These are phyloP conservation scores for Parotocinclus haroldoi DNA, from an alignment of 2,797 vertebrate species.

Conservation along the genomic window DNA sequence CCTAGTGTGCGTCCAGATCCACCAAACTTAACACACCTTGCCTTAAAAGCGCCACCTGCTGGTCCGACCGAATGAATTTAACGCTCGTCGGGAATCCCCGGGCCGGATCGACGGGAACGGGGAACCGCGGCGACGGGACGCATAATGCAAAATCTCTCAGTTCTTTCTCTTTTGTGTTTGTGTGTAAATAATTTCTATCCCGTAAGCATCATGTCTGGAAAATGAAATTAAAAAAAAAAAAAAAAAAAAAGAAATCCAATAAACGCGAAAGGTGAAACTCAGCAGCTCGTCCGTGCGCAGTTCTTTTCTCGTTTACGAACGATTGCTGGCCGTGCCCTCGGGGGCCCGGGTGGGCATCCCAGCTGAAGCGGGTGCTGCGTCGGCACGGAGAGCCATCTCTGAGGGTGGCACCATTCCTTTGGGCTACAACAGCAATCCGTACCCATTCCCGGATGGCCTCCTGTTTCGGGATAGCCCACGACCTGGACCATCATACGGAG, in stretches of 20 bases:
- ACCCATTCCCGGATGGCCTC: too few species aligned
- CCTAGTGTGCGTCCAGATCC: slow-evolving; percentile 73
- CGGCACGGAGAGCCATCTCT: too few species aligned
- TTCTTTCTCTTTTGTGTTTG: slow-evolving; percentile 76
- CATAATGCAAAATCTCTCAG: slow-evolving; percentile 73
- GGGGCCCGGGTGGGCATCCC: too few species aligned
- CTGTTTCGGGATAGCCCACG: too few species aligned
- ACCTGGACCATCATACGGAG: too few species aligned
- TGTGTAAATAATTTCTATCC: slow-evolving; percentile 82
- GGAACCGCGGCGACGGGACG: slow-evolving; percentile 75
- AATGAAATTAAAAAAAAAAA: slow-evolving; percentile 56
- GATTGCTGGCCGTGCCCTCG: too few species aligned
- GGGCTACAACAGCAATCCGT: too few species aligned
- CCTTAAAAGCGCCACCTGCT: slow-evolving; percentile 77
- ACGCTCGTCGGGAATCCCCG: slow-evolving; percentile 72
- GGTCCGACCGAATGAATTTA: slow-evolving; percentile 78
- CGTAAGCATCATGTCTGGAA: slow-evolving; percentile 73
- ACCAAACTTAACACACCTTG: slow-evolving; percentile 84
- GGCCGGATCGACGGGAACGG: slow-evolving; percentile 78
- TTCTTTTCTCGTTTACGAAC: too few species aligned
- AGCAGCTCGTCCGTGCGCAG: slow-evolving; percentile 22
- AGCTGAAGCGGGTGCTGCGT: too few species aligned
- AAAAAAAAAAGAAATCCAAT: too few species aligned
- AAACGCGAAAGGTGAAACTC: slow-evolving; percentile 76
- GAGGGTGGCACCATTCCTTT: too few species aligned